Percentiles rank a stretch among this genome's conserved stretches.
Conservation (phyloP, 2,888 invertebrate genomes). For the Tenodera sinensis region DNA sequence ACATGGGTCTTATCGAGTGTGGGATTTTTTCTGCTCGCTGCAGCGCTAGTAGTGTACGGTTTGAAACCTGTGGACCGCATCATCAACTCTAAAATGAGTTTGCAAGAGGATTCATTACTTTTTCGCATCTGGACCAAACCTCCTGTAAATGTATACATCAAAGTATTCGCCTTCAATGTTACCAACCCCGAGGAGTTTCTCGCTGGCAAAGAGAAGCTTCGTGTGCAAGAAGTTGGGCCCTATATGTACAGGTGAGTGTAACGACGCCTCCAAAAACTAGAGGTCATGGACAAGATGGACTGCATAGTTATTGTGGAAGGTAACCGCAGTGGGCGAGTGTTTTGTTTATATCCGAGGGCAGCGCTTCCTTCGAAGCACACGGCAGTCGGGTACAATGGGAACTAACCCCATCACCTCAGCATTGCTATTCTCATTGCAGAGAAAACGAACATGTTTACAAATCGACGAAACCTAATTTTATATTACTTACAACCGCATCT, state of each 20-base stretch:
- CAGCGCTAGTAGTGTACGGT: conserved; percentile 41
- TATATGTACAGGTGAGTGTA: conserved; percentile 73
- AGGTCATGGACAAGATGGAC: too few species aligned
- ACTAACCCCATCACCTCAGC: too few species aligned
- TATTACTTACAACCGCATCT: too few species aligned
- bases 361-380: too few species aligned
- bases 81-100: conserved; percentile 46
- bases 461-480: too few species aligned
- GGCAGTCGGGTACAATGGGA: too few species aligned
- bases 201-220: conserved; percentile 62
- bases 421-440: too few species aligned
- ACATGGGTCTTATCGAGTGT: background rate
- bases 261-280: too few species aligned
- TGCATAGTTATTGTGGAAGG: too few species aligned
- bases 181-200: conserved; percentile 71
- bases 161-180: conserved; percentile 71
- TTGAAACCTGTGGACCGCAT: conserved; percentile 41
- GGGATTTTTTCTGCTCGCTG: conserved; percentile 40
- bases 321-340: too few species aligned
- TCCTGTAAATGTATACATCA: conserved; percentile 61
- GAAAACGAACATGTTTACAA: too few species aligned
- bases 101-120: conserved; percentile 56
- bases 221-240: conserved; percentile 71
- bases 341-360: too few species aligned
- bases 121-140: conserved; percentile 62